Evolutionary conservation across 2,797 vertebrate genomes (phyloP).

Genomic region (Gymnothorax javanicus): DNA sequence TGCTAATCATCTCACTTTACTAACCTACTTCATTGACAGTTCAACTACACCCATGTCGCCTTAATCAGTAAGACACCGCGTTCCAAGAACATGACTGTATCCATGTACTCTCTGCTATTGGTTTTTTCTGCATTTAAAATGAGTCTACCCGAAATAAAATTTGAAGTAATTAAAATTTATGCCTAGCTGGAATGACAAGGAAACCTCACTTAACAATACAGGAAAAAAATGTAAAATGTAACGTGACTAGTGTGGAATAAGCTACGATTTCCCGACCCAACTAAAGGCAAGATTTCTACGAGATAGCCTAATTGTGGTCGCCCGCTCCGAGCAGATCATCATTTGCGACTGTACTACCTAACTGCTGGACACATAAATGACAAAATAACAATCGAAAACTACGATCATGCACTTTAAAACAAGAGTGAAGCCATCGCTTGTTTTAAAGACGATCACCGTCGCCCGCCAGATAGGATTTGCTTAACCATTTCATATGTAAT

Average conservation of each 20-base stretch:
- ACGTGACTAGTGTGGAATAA: not conserved
- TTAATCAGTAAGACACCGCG: not conserved
- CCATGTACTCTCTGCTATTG: not conserved
- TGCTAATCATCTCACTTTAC: not conserved
- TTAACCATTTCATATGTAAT: slow-evolving; percentile 16
- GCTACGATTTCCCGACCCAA: not conserved
- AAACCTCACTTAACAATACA: not conserved
- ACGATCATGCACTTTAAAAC: slow-evolving; percentile 13
- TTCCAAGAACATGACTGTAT: not conserved
- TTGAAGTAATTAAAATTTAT: not conserved
- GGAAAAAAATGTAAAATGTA: not conserved
- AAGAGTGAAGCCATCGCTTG: not conserved
- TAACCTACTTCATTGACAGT: not conserved
- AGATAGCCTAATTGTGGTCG: not conserved
- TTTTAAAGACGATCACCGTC: slow-evolving; percentile 21
- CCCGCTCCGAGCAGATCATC: not conserved
- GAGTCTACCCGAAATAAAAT: not conserved
- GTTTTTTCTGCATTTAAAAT: not conserved
- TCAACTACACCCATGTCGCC: not conserved
- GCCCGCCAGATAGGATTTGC: not conserved
- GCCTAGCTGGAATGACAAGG: not conserved
- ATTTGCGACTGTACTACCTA: not conserved
- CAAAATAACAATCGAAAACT: not conserved
- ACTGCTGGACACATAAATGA: not conserved
- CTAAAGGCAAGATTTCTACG: not conserved